Conservation (phyloP, 2,797 vertebrate genomes). For the Crenichthys baileyi region DNA sequence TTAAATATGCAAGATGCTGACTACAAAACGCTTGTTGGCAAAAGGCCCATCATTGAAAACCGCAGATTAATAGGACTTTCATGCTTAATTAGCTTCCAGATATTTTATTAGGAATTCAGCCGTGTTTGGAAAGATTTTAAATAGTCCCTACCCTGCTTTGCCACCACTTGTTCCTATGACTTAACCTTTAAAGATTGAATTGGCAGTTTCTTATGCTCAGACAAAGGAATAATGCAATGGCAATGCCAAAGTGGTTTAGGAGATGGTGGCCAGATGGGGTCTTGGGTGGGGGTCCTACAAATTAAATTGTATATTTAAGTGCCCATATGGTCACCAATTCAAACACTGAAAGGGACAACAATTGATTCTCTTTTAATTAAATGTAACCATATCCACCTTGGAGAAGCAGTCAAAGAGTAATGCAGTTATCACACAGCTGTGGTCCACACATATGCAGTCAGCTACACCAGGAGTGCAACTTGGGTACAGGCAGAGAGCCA, state of each 20-base stretch:
- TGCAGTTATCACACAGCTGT: slow-evolving; percentile 79
- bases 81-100: neutral
- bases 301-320: slow-evolving; percentile 82
- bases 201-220: slow-evolving; percentile 52
- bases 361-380: slow-evolving; percentile 85
- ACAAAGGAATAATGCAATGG: slow-evolving; percentile 46
- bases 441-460: slow-evolving; percentile 55
- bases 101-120: neutral
- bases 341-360: slow-evolving; percentile 72
- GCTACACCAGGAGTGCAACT: slow-evolving; percentile 8
- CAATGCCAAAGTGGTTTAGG: slow-evolving; percentile 60
- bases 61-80: neutral
- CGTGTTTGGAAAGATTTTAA: slow-evolving; percentile 26
- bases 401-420: slow-evolving; percentile 75
- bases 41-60: neutral
- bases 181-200: slow-evolving; percentile 52
- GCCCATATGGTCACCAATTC: slow-evolving; percentile 80
- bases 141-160: slow-evolving; percentile 15
- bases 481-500: slow-evolving; percentile 9
- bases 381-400: slow-evolving; percentile 80
- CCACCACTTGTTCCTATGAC: slow-evolving; percentile 19
- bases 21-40: neutral
- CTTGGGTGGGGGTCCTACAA: slow-evolving; percentile 39
- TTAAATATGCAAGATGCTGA: neutral
- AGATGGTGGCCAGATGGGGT: slow-evolving; percentile 44